Evolutionary conservation across 2,888 invertebrate genomes (phyloP).

Genomic region (Herminia tarsipennalis): DNA sequence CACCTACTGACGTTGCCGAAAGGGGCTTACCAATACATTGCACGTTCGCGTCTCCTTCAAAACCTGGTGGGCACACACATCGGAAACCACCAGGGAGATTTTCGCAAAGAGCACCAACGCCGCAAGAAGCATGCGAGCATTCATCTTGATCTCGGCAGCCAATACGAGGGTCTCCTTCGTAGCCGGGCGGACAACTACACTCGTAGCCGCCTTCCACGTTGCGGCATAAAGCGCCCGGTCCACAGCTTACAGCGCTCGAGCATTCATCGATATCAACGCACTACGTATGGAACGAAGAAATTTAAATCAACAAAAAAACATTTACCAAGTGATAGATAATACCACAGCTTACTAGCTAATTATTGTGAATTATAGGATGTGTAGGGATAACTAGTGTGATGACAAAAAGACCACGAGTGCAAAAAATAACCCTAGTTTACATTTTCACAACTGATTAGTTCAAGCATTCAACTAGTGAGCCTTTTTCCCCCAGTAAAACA

Average conservation of each 20-base stretch:
- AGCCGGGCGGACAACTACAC: conserved; percentile 94
- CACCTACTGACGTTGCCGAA: conserved; percentile 51
- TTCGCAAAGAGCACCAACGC: conserved; percentile 91
- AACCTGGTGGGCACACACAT: conserved; percentile 94
- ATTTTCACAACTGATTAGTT: too few species aligned
- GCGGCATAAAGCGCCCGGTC: conserved; percentile 91
- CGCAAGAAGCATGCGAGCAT: conserved; percentile 91
- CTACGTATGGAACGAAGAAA: conserved; percentile 59
- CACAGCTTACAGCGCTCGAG: conserved; percentile 89
- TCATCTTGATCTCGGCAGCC: conserved; percentile 92
- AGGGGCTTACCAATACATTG: conserved; percentile 89
- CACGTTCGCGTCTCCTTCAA: conserved; percentile 91
- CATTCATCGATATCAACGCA: conserved; percentile 96
- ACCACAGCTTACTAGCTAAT: too few species aligned
- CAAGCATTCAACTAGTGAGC: too few species aligned
- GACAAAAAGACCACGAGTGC: too few species aligned
- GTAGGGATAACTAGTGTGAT: too few species aligned
- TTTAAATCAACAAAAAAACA: background rate
- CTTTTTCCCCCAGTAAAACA: too few species aligned
- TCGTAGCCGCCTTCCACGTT: conserved; percentile 92
- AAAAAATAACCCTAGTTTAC: too few species aligned
- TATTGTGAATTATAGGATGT: too few species aligned
- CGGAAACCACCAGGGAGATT: conserved; percentile 92
- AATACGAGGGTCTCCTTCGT: conserved; percentile 91
- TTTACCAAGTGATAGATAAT: too few species aligned